These are phyloP conservation scores for Salmo trutta DNA, from an alignment of 2,797 vertebrate genomes.

Conservation along the genomic window DNA sequence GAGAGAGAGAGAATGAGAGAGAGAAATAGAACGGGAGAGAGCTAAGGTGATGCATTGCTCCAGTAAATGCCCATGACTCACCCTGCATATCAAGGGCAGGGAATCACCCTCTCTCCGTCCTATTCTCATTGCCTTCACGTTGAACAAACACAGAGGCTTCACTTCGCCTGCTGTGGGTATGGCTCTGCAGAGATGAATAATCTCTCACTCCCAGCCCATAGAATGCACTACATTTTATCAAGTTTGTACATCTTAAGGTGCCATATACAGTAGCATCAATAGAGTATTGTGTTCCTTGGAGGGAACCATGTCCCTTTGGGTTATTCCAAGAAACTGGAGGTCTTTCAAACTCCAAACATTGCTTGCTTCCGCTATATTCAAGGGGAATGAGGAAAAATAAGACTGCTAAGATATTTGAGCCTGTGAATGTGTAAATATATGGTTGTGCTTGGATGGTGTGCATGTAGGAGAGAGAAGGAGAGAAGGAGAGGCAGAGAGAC, in stretches of 20 bases:
- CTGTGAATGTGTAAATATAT: not conserved
- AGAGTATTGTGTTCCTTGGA: not conserved
- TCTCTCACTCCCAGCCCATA: not conserved
- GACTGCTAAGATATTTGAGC: not conserved
- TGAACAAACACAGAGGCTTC: slow-evolving; percentile 4
- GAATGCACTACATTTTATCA: not conserved
- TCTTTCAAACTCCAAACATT: no score
- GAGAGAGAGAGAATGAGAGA: not conserved
- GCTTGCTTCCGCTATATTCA: not conserved
- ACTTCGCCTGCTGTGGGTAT: not conserved
- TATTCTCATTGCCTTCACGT: slow-evolving; percentile 41
- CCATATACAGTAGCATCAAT: not conserved
- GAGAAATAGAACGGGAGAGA: slow-evolving; percentile 11
- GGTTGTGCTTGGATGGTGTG: not conserved
- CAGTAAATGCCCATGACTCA: slow-evolving; percentile 53
- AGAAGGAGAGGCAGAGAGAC: slow-evolving; percentile 20
- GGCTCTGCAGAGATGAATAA: not conserved
- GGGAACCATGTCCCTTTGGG: not conserved
- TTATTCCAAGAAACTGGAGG: no score
- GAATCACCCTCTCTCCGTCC: slow-evolving; percentile 28
- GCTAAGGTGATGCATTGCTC: slow-evolving; percentile 59
- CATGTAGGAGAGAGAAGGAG: not conserved
- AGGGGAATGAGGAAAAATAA: not conserved
- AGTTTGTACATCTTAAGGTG: not conserved
- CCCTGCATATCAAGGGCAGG: slow-evolving; percentile 51